Percentiles rank a stretch among this genome's conserved stretches.
Evolutionary conservation across 64 coral and sea anemone species (phyloP).

Genomic region (Stichodactyla mertensii): DNA sequence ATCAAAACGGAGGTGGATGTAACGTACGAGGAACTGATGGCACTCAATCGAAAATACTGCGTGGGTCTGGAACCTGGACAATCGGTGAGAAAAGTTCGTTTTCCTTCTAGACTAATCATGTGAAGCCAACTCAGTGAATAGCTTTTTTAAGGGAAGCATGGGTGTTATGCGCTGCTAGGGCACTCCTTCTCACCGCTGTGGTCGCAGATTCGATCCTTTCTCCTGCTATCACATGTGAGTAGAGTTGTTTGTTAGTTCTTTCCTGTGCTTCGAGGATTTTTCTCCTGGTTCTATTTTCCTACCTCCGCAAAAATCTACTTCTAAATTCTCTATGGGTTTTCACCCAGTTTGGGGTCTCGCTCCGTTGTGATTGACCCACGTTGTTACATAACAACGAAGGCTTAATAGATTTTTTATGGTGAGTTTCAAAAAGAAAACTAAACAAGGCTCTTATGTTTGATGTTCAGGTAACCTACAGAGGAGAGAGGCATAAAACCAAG

Average conservation of each 20-base stretch:
- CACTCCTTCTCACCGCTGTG: no score
- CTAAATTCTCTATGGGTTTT: not conserved
- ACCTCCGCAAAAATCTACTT: no score
- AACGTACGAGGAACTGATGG: conserved; percentile 65
- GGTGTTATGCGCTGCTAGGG: no score
- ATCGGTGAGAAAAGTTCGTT: conserved; percentile 17
- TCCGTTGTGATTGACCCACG: not conserved
- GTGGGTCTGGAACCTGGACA: conserved; percentile 39
- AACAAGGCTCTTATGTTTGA: not conserved
- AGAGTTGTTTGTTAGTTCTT: no score
- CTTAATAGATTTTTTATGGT: not conserved
- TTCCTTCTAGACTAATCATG: no score
- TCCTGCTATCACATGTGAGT: no score
- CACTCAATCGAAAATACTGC: conserved; percentile 27
- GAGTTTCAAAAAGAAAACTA: not conserved
- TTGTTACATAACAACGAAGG: not conserved
- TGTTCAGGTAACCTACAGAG: conserved; percentile 60
- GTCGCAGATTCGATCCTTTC: no score
- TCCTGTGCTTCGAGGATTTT: no score
- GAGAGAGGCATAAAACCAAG: conserved; percentile 75
- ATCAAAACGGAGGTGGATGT: conserved; percentile 61
- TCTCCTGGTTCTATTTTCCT: no score
- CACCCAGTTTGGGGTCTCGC: not conserved
- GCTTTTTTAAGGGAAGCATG: no score
- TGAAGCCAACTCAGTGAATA: no score